Evolutionary conservation across 2,113 vertebrate species (phyloP), one percentile per base, ranked within the genome.

Genomic region (Uria lomvia): DNA sequence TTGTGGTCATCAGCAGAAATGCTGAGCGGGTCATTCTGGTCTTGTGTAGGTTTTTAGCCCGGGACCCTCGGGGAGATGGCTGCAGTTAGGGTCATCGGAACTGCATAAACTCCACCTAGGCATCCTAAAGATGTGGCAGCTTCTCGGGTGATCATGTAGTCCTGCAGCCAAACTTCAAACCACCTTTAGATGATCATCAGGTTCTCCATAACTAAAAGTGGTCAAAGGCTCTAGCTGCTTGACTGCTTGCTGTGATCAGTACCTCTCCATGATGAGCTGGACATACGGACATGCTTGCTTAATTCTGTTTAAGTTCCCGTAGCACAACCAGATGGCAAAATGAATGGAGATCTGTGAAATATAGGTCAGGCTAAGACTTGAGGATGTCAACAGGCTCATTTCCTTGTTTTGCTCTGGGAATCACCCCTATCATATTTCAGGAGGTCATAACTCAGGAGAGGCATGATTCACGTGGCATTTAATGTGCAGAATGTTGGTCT

Each of bases 381-480:
- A 71, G 85, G 90, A 50, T 93, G 88, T 93, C 92, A 67, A 24
- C 82, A 77, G 58, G 82, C 92, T 92, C 27, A 4, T 77, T 81
- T 74, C 88, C 92, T 81, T 92, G 74, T 75, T 85, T 84, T 77
- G 79, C 88, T 81, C 83, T 75, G 86, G 94, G 96, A 77, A 95
- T 96, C 76, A 34, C 83, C 20, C 5, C 49, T 71, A 34, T 96
- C 55, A 4, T 22, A 12, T 97, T 92, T 81, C 76, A 5, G 83
- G 90, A 94, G 96, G 52, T 84, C 60, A 0, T 42, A 45, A 19
- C 71, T 92, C 12, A 1, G 65, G 4, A 9, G n/a, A 32, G 84
- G 34, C 40, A 2, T 5, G 75, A 63, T 88, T 86, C 72, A 43
- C 42, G 6, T 36, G 29, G 75, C 11, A 1, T 36, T 86, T 34